Conservation (phyloP, 1,140 invertebrate species). For the Drosophila pachea region DNA sequence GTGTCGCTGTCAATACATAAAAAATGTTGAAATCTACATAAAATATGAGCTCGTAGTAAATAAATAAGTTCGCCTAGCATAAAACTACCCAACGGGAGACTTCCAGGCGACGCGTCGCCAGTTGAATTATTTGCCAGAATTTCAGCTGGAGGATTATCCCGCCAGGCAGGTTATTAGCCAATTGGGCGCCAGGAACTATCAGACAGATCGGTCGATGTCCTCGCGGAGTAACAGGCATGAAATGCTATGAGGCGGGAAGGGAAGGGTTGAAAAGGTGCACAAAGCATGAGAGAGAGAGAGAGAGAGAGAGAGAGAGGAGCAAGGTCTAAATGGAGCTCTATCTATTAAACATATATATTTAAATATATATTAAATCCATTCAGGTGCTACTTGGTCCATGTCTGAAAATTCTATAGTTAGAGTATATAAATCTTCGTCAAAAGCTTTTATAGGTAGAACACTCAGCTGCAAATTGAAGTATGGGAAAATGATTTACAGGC, state of each 20-base stretch:
- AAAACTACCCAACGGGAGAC: slow-evolving; percentile 37
- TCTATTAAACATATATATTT: too few relatives aligned
- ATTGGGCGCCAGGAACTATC: slow-evolving; percentile 63
- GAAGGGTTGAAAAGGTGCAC: too few relatives aligned
- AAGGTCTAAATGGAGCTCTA: too few relatives aligned
- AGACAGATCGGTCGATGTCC: not conserved
- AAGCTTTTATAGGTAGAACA: too few relatives aligned
- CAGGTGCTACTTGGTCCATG: too few relatives aligned
- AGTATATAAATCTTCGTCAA: too few relatives aligned
- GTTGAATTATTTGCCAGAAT: slow-evolving; percentile 14
- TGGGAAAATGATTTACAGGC: too few relatives aligned
- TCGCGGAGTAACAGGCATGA: slow-evolving; percentile 13
- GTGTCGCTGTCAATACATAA: slow-evolving; percentile 59
- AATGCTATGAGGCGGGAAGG: not conserved
- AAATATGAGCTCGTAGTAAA: slow-evolving; percentile 50
- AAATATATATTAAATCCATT: too few relatives aligned
- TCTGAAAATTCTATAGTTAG: too few relatives aligned
- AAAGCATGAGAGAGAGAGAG: too few relatives aligned
- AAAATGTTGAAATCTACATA: slow-evolving; percentile 13
- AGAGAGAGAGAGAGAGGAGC: too few relatives aligned
- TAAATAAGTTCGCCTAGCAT: slow-evolving; percentile 54
- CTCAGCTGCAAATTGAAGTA: too few relatives aligned
- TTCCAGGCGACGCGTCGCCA: slow-evolving; percentile 42
- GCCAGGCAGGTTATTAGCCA: slow-evolving; percentile 60
- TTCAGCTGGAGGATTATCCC: slow-evolving; percentile 21